Percentiles rank a stretch among this genome's conserved stretches.
Evolutionary conservation across 1,140 invertebrate species (phyloP).

Genomic region (Platorchestia sp.): DNA sequence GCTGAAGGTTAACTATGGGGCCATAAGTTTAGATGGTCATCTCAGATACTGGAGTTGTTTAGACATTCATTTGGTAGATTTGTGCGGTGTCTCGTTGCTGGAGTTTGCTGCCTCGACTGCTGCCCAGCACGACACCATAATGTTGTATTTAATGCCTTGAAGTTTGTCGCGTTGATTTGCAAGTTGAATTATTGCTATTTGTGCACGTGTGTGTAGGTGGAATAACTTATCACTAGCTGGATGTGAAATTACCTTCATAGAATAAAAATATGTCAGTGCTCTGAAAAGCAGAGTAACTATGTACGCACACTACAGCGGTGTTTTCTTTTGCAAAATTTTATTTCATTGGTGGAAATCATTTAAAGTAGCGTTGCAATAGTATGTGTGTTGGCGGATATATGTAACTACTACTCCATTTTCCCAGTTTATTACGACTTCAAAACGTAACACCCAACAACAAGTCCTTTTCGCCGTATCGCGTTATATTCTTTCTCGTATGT

Average conservation of each 20-base stretch:
- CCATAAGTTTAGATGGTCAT: neutral
- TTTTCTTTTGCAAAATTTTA: neutral
- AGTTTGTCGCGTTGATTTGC: neutral
- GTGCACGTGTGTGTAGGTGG: neutral
- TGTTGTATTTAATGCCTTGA: neutral
- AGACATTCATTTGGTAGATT: neutral
- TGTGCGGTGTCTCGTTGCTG: neutral
- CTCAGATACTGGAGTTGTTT: neutral
- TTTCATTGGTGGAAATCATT: neutral
- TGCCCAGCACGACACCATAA: neutral
- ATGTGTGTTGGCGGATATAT: neutral
- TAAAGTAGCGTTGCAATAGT: neutral
- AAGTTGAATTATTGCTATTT: neutral
- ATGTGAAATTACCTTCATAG: neutral
- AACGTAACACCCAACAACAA: neutral
- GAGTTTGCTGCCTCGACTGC: neutral
- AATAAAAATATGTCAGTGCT: neutral
- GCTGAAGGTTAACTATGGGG: neutral
- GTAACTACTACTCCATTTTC: neutral
- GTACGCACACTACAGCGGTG: too few species aligned
- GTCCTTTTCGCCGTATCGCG: neutral
- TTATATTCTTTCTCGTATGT: neutral
- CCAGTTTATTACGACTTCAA: neutral
- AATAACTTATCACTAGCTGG: neutral
- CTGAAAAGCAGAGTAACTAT: neutral